These are phyloP conservation scores for Saxicola maurus DNA, from an alignment of 2,797 vertebrate genomes.

Conservation along the genomic window DNA sequence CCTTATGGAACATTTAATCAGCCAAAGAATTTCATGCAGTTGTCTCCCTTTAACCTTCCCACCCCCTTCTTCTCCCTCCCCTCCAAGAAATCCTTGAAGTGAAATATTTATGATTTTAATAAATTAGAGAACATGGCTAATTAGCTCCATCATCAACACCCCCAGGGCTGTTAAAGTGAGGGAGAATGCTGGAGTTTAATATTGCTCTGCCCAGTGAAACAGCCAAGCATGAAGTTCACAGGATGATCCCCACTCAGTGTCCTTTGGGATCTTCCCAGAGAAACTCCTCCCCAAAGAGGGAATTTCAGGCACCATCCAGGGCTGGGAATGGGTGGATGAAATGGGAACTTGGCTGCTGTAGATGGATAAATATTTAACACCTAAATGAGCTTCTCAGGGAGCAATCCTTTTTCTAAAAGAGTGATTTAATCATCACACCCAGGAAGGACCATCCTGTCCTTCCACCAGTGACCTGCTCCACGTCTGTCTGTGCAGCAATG, in stretches of 20 bases:
- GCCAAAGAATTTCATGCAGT: constrained; percentile 46
- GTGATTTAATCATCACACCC: neutral
- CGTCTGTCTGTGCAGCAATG: neutral
- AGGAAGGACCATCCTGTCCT: neutral
- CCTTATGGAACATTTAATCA: constrained; percentile 52
- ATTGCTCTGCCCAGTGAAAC: neutral
- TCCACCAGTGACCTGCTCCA: neutral
- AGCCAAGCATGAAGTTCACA: neutral
- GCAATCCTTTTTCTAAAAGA: neutral
- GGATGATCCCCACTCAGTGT: neutral
- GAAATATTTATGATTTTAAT: constrained; percentile 75
- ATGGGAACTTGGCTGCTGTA: neutral
- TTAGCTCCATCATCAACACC: constrained; percentile 60
- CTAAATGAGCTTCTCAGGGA: neutral
- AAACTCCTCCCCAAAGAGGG: neutral
- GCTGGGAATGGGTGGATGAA: neutral
- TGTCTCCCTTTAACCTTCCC: constrained; percentile 35
- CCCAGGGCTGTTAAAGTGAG: constrained; percentile 8
- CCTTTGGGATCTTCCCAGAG: neutral
- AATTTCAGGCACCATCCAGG: neutral
- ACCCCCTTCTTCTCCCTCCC: neutral
- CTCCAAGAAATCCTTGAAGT: neutral
- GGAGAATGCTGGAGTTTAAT: neutral
- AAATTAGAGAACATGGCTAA: constrained; percentile 64
- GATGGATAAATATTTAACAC: neutral